Evolutionary conservation across 2,797 vertebrate genomes (phyloP).

Genomic region (Typhlichthys eigenmanni): DNA sequence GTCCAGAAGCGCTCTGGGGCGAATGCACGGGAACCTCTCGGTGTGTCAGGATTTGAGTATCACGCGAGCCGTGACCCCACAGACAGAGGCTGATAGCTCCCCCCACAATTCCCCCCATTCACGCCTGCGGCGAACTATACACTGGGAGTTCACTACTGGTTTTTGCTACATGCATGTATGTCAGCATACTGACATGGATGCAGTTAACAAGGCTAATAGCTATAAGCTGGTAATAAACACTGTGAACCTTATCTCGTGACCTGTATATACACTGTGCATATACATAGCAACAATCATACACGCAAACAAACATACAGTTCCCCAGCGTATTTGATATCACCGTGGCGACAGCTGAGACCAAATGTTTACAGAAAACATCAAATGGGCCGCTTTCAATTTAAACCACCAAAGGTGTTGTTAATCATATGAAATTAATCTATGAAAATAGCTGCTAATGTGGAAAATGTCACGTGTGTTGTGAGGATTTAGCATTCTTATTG

Average conservation of each 20-base stretch:
- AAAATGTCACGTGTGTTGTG: conserved; percentile 32
- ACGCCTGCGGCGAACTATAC: too few species aligned
- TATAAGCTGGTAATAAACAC: too few species aligned
- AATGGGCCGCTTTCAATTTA: conserved; percentile 31
- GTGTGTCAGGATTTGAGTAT: conserved; percentile 34
- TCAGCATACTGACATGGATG: too few species aligned
- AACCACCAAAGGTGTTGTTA: conserved; percentile 46
- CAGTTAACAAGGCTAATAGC: too few species aligned
- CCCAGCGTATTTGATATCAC: conserved; percentile 43
- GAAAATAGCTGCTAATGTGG: conserved; percentile 30
- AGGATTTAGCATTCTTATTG: conserved; percentile 21
- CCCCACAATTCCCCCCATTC: too few species aligned
- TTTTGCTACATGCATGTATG: too few species aligned
- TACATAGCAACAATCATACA: background rate
- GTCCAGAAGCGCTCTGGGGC: conserved; percentile 19
- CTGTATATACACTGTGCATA: too few species aligned
- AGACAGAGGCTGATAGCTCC: too few species aligned
- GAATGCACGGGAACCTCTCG: conserved; percentile 34
- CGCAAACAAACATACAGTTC: conserved; percentile 27
- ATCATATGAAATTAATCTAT: conserved; percentile 26
- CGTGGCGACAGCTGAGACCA: conserved; percentile 28
- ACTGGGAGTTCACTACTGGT: too few species aligned
- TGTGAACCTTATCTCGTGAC: too few species aligned
- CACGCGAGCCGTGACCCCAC: background rate
- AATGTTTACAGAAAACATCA: conserved; percentile 24